Base-by-base conservation (phyloP, 2,888 invertebrate genomes). In the Nomada ferruginata region DNA sequence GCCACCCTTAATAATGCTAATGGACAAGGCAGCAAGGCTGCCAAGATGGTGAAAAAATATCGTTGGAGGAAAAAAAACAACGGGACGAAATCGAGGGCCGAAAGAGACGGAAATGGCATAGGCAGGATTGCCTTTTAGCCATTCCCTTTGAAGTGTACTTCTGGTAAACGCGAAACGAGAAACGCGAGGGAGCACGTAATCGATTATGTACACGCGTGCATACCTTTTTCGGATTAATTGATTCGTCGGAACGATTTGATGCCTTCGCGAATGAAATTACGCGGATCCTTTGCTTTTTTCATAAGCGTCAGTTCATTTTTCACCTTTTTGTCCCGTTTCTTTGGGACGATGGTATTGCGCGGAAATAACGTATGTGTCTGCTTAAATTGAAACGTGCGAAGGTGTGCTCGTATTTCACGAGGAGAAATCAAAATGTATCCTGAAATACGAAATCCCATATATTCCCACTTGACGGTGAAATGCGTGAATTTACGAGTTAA, bases 1-100 rank as follows among this genome's bases (percentile, higher is more conserved):
- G 50, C 55, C 50, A 10, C n/a, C 53, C 44, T 73, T 83, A 88
- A 87, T 87, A 86, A 86, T 47, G 72, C 86, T 87, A 87, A 88
- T 87, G 88, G 85, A 86, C 68, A 72, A 70, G 64, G 82, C 60
- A 77, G 61, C 26, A 18, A 9, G 50, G 26, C 29, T 79, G 80
- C 84, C 73, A 69, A 68, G 59, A 52, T 18, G 75, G 50, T 29
- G 15, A 50, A 55, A 79, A 74, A 71, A 57, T 13, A 57, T 23
- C 23, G 74, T 68, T 52, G 52, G 61, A 23, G 59, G 44, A 60
- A 84, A 79, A 78, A 83, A 79, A 78, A 83, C 55, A 74, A 77
- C 36, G 44, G 61, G 11, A 29, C 36, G 44, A 63, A 69, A 59
- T 63, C 64, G 57, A 59, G 52, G 13, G 18, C 18, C 47, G 15